Evolutionary conservation across 2,888 invertebrate species (phyloP).

Genomic region (Celastrina argiolus): DNA sequence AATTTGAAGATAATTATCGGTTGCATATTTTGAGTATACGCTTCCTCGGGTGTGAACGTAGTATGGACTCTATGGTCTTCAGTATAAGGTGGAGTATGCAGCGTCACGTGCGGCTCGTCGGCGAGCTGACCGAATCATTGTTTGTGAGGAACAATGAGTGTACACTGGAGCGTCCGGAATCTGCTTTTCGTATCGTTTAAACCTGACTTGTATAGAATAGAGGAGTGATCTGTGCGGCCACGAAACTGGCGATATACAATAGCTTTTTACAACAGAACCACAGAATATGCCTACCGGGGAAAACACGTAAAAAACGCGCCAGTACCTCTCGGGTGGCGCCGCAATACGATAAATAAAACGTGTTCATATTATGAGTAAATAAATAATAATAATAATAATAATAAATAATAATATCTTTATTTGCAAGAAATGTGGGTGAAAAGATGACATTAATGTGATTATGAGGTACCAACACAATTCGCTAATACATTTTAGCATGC

Average conservation of each 20-base stretch:
- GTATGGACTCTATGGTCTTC: neutral
- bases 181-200: slow-evolving; percentile 53
- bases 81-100: neutral
- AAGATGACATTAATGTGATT: no score
- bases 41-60: neutral
- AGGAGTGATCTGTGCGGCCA: slow-evolving; percentile 24
- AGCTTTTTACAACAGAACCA: no score
- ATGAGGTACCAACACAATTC: no score
- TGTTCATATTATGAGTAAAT: no score
- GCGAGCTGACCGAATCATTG: slow-evolving; percentile 46
- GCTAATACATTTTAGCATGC: no score
- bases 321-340: no score
- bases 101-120: slow-evolving; percentile 25
- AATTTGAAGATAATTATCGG: slow-evolving; percentile 10
- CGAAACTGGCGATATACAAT: slow-evolving; percentile 6
- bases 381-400: no score
- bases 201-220: slow-evolving; percentile 28
- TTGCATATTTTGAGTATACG: slow-evolving; percentile 9
- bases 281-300: no score
- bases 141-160: slow-evolving; percentile 53
- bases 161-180: slow-evolving; percentile 47
- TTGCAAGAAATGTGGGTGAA: no score
- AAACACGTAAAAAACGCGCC: no score
- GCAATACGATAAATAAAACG: no score
- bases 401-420: no score